Evolutionary conservation across 2,113 vertebrate genomes (phyloP).

Genomic region (Erpornis zantholeuca): DNA sequence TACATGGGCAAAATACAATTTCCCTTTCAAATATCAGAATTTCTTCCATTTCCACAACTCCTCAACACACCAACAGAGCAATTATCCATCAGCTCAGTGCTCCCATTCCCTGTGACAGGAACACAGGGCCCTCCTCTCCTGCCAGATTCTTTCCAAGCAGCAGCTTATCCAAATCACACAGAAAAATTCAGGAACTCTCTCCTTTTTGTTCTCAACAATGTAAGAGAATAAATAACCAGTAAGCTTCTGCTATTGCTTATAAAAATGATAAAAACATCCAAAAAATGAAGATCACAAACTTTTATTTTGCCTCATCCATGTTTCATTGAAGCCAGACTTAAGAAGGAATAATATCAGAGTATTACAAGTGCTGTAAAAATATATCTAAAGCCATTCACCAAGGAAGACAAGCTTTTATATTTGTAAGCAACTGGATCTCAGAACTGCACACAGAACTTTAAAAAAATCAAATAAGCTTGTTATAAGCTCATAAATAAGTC

Average conservation of each 20-base stretch:
- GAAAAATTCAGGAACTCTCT: not conserved
- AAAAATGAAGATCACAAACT: not conserved
- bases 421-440: constrained; percentile 2
- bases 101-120: not conserved
- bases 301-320: not conserved
- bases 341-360: not conserved
- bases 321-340: not conserved
- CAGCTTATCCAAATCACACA: not conserved
- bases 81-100: not conserved
- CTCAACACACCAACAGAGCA: not conserved
- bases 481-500: not conserved
- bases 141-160: not conserved
- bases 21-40: not conserved
- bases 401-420: not conserved
- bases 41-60: not conserved
- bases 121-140: not conserved
- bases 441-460: not conserved
- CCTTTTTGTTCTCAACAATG: not conserved
- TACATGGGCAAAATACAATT: not conserved
- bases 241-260: not conserved
- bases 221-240: not conserved
- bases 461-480: not conserved
- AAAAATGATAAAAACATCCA: not conserved
- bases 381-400: not conserved
- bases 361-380: not conserved